Conservation (phyloP, 1,140 invertebrate species). For the Ylistrum balloti region DNA sequence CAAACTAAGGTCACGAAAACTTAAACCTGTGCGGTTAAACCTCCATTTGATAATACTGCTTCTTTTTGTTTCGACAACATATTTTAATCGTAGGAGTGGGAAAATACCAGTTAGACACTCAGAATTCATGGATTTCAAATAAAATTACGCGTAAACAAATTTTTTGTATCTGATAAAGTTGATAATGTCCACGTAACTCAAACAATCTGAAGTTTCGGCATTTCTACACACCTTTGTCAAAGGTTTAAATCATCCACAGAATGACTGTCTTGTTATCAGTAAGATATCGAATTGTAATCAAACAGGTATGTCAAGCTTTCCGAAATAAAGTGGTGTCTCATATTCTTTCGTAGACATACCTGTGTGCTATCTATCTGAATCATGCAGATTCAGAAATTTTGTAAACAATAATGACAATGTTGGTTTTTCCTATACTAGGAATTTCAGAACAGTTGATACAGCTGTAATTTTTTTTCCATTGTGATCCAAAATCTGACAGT, state of each 20-base stretch:
- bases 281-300: not conserved
- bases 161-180: not conserved
- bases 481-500: not conserved
- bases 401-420: not conserved
- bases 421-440: not conserved
- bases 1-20: conserved; percentile 26
- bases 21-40: not conserved
- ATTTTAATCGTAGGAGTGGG: conserved; percentile 17
- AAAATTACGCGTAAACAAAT: not conserved
- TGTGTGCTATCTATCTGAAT: no score
- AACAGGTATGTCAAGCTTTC: not conserved
- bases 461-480: not conserved
- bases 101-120: not conserved
- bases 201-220: not conserved
- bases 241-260: not conserved
- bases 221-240: not conserved
- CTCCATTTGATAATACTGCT: not conserved
- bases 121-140: not conserved
- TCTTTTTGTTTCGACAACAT: not conserved
- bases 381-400: not conserved
- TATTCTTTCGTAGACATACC: not conserved
- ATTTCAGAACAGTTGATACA: not conserved
- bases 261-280: not conserved
- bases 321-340: not conserved
- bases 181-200: not conserved